Evolutionary conservation across 2,888 invertebrate species (phyloP).

Genomic region (Rhabditophanes sp.): DNA sequence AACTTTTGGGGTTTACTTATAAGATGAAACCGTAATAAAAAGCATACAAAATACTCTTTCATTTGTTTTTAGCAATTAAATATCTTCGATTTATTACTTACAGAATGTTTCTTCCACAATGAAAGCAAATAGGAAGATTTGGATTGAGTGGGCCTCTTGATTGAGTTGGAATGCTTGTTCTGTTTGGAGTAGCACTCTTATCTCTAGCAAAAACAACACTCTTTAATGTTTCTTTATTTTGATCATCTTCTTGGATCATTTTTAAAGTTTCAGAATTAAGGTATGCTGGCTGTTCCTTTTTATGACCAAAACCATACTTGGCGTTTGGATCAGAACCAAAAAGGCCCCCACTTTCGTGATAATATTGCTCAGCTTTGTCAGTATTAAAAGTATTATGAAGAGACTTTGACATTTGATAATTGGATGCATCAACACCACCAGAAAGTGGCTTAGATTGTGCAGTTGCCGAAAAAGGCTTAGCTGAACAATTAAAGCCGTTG

Average conservation of each 20-base stretch:
- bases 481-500: conserved; percentile 6
- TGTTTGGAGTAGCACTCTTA: neutral
- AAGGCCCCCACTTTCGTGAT: conserved; percentile 28
- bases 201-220: neutral
- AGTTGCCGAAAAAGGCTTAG: conserved; percentile 6
- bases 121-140: conserved; percentile 76
- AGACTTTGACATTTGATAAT: conserved; percentile 14
- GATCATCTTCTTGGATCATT: conserved; percentile 32
- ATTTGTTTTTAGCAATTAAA: too few relatives aligned
- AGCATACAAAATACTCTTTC: too few relatives aligned
- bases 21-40: too few relatives aligned
- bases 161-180: conserved; percentile 1
- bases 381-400: conserved; percentile 20
- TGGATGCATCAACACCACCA: conserved; percentile 5
- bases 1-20: too few relatives aligned
- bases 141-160: conserved; percentile 41
- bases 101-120: conserved; percentile 92
- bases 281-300: conserved; percentile 22
- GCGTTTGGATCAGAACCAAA: conserved; percentile 18
- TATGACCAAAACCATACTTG: conserved; percentile 8
- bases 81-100: conserved; percentile 52
- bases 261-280: conserved; percentile 31
- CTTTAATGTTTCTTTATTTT: conserved; percentile 3
- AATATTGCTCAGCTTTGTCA: conserved; percentile 34
- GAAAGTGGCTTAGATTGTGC: too few relatives aligned